Conservation (phyloP, 30 jellyfish, hydroid and myxozoan species). For the Hydractinia echinata region DNA sequence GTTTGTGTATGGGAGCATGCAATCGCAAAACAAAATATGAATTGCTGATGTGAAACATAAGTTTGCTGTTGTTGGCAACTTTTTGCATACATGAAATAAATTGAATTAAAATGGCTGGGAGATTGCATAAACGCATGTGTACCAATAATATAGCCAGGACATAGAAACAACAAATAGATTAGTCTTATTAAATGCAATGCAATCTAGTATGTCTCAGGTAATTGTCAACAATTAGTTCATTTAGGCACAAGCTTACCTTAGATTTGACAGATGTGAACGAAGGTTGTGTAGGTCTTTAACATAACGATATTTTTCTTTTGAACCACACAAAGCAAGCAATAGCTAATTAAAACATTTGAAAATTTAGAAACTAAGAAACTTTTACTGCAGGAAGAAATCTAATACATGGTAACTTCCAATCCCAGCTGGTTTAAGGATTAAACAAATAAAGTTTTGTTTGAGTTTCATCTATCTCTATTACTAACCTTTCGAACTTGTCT, state of each 20-base stretch:
- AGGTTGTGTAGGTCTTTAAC: conserved; percentile 79
- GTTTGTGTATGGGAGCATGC: no score
- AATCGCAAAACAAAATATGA: no score
- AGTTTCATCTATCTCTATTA: neutral
- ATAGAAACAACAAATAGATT: no score
- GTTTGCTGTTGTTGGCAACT: no score
- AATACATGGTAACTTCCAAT: neutral
- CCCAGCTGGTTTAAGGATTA: neutral
- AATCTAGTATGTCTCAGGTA: no score
- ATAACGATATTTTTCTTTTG: conserved; percentile 84
- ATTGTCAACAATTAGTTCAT: no score
- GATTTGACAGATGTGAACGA: conserved; percentile 47
- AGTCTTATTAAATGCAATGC: no score
- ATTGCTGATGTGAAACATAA: no score
- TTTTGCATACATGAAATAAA: no score
- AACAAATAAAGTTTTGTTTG: neutral
- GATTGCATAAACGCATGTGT: no score
- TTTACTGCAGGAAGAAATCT: neutral
- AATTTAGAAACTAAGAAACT: neutral
- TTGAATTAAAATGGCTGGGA: no score
- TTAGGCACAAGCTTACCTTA: conserved; percentile 63
- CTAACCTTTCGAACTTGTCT: conserved; percentile 93
- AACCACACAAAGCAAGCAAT: conserved; percentile 81
- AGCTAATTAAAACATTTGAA: conserved; percentile 35
- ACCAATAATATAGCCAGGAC: no score